phyloP scores from a whole-genome alignment of 2,888 invertebrate genomes.

The Eilema depressum region DNA sequence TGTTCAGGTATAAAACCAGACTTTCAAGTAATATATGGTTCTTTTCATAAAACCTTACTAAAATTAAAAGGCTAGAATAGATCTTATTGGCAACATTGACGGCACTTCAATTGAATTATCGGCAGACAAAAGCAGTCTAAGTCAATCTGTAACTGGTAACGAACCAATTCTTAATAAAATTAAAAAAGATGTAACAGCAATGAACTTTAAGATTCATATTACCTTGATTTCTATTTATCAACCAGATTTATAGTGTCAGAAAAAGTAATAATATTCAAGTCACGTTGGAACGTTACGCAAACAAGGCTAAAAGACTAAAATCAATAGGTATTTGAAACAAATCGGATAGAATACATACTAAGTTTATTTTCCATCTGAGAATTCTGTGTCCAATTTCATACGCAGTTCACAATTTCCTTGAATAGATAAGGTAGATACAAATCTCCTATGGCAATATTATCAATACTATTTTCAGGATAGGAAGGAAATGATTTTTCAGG shows the following conservation, averaged over 20 bases:
- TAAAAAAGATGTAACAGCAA: constrained; percentile 22
- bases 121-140: not conserved
- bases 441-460: not conserved
- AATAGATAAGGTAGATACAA: not conserved
- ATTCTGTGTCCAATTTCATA: not conserved
- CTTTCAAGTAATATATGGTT: not conserved
- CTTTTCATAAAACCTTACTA: not conserved
- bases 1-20: not conserved
- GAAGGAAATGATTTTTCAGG: too few relatives aligned
- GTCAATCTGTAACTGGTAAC: not conserved
- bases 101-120: not conserved
- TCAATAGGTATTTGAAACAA: constrained; percentile 41
- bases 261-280: constrained; percentile 12
- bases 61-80: not conserved
- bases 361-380: not conserved
- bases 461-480: not conserved
- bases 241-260: constrained; percentile 38
- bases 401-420: not conserved
- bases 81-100: not conserved
- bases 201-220: constrained; percentile 27
- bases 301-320: constrained; percentile 29
- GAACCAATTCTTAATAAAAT: not conserved
- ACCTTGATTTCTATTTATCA: constrained; percentile 47
- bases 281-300: constrained; percentile 40
- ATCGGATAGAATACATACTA: not conserved